Evolutionary conservation across 2,888 invertebrate genomes (phyloP).

Genomic region (Spatulosminthurus flaviceps): DNA sequence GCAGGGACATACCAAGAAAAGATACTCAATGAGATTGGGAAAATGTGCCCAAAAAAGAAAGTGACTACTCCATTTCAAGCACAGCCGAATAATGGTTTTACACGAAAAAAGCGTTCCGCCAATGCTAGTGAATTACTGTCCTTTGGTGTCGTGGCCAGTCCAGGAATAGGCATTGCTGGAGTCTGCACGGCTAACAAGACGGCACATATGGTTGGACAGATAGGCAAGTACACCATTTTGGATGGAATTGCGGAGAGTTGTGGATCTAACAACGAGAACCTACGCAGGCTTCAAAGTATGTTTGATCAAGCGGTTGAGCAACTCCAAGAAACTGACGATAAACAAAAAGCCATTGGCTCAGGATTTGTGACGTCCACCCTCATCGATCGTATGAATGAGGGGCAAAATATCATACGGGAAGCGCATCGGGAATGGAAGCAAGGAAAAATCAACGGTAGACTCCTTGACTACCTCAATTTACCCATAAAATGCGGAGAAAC

Average conservation of each 20-base stretch:
- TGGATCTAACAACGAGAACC: neutral
- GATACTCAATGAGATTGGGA: conserved; percentile 1
- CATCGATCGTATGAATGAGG: conserved; percentile 28
- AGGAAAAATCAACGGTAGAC: conserved; percentile 12
- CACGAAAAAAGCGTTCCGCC: neutral
- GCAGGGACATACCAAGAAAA: conserved; percentile 21
- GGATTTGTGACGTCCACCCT: conserved; percentile 42
- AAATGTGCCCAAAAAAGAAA: conserved; percentile 26
- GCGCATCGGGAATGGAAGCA: conserved; percentile 41
- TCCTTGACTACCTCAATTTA: conserved; percentile 50
- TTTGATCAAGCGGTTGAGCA: neutral
- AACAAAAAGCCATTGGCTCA: conserved; percentile 20
- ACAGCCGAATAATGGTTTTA: neutral
- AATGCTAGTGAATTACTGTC: neutral
- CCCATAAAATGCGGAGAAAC: conserved; percentile 47
- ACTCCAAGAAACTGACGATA: conserved; percentile 29
- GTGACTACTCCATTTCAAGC: neutral
- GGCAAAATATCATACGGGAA: conserved; percentile 29
- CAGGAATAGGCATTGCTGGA: neutral
- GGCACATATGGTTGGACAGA: neutral
- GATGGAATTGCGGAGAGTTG: neutral
- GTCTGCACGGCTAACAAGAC: neutral
- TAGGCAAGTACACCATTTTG: conserved; percentile 15
- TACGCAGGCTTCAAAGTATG: neutral
- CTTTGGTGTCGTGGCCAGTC: neutral